Conservation (phyloP, 2,888 invertebrate genomes). For the Tuberolachnus salignus region DNA sequence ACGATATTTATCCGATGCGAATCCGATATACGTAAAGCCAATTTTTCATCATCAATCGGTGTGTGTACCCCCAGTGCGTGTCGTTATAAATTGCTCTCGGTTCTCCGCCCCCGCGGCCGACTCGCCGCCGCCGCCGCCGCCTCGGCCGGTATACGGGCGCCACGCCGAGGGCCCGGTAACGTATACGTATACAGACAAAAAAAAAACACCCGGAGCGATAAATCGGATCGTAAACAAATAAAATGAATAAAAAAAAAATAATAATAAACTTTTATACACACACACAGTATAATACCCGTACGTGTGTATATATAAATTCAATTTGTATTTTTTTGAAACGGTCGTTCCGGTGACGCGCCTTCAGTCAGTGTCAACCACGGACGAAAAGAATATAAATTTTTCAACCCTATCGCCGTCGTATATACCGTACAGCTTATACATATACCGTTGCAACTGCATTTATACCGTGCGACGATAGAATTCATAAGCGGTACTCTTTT, state of each 20-base stretch:
- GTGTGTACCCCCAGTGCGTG: slow-evolving; percentile 24
- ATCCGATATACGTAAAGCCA: slow-evolving; percentile 40
- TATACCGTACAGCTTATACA: background rate
- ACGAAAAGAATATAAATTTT: slow-evolving; percentile 30
- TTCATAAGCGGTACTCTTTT: background rate
- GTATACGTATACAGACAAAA: too few relatives aligned
- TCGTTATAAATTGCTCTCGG: slow-evolving; percentile 40
- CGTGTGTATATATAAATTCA: slow-evolving; percentile 32
- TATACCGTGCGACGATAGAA: background rate
- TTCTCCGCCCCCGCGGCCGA: background rate
- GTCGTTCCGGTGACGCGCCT: slow-evolving; percentile 42
- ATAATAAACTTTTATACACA: slow-evolving; percentile 17
- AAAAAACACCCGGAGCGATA: background rate
- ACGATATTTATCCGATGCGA: slow-evolving; percentile 41
- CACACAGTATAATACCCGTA: background rate
- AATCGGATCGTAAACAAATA: slow-evolving; percentile 51
- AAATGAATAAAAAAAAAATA: slow-evolving; percentile 25
- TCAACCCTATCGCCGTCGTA: slow-evolving; percentile 5
- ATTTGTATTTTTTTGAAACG: slow-evolving; percentile 43
- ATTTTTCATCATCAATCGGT: slow-evolving; percentile 51
- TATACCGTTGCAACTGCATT: too few relatives aligned
- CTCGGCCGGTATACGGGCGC: background rate
- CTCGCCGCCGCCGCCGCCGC: background rate
- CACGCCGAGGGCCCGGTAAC: too few relatives aligned
- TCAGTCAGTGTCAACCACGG: slow-evolving; percentile 42